These are phyloP conservation scores for Semicossyphus pulcher DNA, from an alignment of 2,113 vertebrate species.

Conservation along the genomic window DNA sequence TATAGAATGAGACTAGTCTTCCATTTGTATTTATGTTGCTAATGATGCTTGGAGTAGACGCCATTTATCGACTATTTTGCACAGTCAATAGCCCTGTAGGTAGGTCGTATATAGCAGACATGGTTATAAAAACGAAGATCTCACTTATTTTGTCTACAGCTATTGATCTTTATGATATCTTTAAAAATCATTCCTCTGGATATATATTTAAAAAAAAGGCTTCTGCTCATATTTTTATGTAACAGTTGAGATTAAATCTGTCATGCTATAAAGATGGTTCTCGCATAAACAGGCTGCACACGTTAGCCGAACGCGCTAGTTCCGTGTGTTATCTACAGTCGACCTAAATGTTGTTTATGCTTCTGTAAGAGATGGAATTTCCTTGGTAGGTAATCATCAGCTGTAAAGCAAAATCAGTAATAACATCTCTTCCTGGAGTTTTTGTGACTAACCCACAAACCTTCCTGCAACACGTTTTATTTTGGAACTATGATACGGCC, in stretches of 20 bases:
- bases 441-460: background rate
- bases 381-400: background rate
- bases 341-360: background rate
- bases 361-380: background rate
- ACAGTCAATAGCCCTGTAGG: constrained; percentile 53
- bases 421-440: background rate
- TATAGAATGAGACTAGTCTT: constrained; percentile 54
- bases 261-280: background rate
- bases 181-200: constrained; percentile 52
- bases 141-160: constrained; percentile 42
- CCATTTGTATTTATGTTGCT: constrained; percentile 68
- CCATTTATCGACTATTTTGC: constrained; percentile 70
- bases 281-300: background rate
- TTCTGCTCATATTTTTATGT: constrained; percentile 25
- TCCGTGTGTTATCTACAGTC: constrained; percentile 14
- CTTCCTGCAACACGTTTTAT: background rate
- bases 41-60: constrained; percentile 51
- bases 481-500: background rate
- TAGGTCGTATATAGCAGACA: constrained; percentile 27
- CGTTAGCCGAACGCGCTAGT: background rate
- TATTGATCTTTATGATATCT: constrained; percentile 33
- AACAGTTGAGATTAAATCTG: background rate
- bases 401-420: background rate
- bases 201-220: background rate
- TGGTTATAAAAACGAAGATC: constrained; percentile 7